Evolutionary conservation across 2,888 invertebrate species (phyloP).

Genomic region (Drosophila aldrichi): DNA sequence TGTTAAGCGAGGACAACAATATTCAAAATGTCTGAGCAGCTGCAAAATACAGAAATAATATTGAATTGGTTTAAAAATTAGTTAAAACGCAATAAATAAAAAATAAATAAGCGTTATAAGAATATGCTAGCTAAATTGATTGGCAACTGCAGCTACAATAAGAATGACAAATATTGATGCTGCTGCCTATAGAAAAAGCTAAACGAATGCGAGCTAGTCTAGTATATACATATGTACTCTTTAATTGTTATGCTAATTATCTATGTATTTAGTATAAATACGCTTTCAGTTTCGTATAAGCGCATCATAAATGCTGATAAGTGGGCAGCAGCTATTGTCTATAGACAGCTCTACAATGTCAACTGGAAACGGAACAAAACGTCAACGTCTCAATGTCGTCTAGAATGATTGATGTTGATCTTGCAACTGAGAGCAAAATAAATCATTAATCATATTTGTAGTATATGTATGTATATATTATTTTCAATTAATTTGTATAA

Average conservation of each 20-base stretch:
- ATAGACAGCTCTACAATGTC: background rate
- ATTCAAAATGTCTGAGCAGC: background rate
- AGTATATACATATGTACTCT: background rate
- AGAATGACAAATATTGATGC: too few relatives aligned
- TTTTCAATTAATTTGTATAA: constrained; percentile 1
- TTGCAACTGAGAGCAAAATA: constrained; percentile 18
- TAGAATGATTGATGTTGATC: constrained; percentile 60
- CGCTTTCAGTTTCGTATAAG: background rate
- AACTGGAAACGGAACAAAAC: constrained; percentile 14
- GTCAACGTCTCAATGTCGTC: constrained; percentile 24
- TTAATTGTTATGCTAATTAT: background rate
- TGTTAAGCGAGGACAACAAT: background rate
- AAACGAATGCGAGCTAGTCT: background rate
- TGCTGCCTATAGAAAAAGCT: too few relatives aligned
- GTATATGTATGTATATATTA: background rate
- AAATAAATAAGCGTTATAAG: too few relatives aligned
- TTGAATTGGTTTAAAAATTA: too few relatives aligned
- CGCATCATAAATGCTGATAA: constrained; percentile 10
- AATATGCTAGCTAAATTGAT: too few relatives aligned
- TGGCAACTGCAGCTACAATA: too few relatives aligned
- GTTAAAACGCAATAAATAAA: too few relatives aligned
- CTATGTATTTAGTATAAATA: too few relatives aligned
- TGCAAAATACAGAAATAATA: background rate
- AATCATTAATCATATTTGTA: background rate
- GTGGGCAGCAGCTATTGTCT: constrained; percentile 55